Conservation (phyloP, 2,113 vertebrate genomes). For the Oceanites oceanicus region DNA sequence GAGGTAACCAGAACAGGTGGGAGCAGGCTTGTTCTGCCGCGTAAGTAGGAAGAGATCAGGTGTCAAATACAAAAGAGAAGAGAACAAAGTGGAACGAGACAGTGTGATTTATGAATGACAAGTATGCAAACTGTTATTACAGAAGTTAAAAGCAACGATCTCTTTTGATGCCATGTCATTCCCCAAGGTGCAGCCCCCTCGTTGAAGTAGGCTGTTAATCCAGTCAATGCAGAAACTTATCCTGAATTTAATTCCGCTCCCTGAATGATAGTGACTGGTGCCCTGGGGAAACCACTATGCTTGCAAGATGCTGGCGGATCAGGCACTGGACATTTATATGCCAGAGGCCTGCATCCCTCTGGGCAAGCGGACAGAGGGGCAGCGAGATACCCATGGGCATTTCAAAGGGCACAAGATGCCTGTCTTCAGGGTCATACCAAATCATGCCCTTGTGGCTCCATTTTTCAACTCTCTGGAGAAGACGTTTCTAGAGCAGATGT, state of each 20-base stretch:
- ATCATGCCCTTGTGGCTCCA: background rate
- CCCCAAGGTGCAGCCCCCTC: background rate
- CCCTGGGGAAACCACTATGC: background rate
- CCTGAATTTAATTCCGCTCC: background rate
- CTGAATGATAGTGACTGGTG: background rate
- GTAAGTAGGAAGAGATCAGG: background rate
- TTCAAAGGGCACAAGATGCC: background rate
- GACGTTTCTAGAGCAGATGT: background rate
- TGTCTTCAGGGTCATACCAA: background rate
- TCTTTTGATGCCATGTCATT: background rate
- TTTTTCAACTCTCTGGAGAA: background rate
- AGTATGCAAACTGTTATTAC: conserved; percentile 27
- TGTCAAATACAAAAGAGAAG: background rate
- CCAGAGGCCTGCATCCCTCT: background rate
- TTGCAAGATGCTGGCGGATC: background rate
- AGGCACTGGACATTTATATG: background rate
- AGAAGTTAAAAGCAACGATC: background rate
- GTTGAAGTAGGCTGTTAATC: background rate
- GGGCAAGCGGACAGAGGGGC: fast-evolving
- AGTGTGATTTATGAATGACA: conserved; percentile 24
- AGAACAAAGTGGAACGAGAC: background rate
- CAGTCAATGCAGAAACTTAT: background rate
- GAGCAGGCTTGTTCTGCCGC: background rate
- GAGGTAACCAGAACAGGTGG: background rate
- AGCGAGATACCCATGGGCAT: background rate